A percentile compares a stretch with the other conserved stretches of the same genome.
These are phyloP conservation scores for Lamprotornis superbus DNA, from an alignment of 2,113 vertebrate genomes.

Conservation along the genomic window DNA sequence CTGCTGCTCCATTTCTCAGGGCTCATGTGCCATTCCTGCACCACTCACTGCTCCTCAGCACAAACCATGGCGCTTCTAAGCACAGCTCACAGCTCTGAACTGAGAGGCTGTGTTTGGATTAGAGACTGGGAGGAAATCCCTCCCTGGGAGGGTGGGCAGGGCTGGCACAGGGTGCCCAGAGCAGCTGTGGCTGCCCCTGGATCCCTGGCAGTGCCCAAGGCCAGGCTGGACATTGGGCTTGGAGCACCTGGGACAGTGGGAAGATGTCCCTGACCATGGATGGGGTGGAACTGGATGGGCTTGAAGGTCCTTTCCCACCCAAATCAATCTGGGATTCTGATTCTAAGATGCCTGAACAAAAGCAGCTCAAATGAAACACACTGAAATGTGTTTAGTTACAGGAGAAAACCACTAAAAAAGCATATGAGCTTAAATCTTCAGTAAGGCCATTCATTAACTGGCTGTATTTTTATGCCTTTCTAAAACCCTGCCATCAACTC, in stretches of 20 bases:
- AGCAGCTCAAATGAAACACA: background rate
- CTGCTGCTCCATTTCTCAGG: background rate
- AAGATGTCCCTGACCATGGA: background rate
- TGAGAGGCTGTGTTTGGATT: background rate
- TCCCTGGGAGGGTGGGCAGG: accelerated
- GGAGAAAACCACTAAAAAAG: background rate
- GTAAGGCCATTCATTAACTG: background rate
- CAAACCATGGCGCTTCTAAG: accelerated
- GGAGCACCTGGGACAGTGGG: background rate
- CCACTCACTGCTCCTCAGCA: accelerated
- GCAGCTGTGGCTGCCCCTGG: background rate
- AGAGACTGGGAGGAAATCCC: background rate
- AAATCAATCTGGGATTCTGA: background rate
- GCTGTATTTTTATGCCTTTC: background rate
- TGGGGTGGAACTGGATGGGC: accelerated
- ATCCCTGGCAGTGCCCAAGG: background rate
- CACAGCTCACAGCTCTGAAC: background rate
- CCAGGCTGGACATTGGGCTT: background rate
- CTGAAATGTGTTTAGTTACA: background rate
- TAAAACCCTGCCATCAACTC: background rate
- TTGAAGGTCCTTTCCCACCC: background rate
- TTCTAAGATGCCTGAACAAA: background rate
- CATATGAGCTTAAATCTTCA: background rate
- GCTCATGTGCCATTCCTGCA: accelerated
- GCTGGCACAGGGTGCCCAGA: background rate